These are phyloP conservation scores for Conops quadrifasciatus DNA, from an alignment of 2,888 invertebrate species.

Conservation along the genomic window DNA sequence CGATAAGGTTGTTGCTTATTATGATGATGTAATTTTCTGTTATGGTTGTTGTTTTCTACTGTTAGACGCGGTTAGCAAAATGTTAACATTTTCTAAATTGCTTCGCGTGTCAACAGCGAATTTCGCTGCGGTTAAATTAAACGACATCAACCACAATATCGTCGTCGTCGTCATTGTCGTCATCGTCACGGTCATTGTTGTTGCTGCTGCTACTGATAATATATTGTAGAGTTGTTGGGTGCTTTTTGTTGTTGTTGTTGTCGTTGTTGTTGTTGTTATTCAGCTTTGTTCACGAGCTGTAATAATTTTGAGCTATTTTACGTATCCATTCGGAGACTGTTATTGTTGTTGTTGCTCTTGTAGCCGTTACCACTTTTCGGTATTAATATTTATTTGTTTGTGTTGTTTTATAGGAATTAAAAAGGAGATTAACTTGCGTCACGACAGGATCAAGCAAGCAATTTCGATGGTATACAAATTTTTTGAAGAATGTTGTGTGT, in stretches of 20 bases:
- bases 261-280: too few relatives aligned
- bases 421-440: slow-evolving; percentile 33
- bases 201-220: slow-evolving; percentile 5
- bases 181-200: neutral
- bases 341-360: slow-evolving; percentile 3
- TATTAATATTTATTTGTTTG: slow-evolving; percentile 14
- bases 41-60: slow-evolving; percentile 35
- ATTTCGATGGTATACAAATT: slow-evolving; percentile 10
- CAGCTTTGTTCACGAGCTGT: too few relatives aligned
- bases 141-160: slow-evolving; percentile 17
- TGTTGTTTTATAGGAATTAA: slow-evolving; percentile 9
- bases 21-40: slow-evolving; percentile 14
- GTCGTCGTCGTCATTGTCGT: slow-evolving; percentile 6
- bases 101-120: slow-evolving; percentile 62
- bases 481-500: neutral
- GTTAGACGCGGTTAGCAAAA: slow-evolving; percentile 51
- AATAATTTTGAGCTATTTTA: too few relatives aligned
- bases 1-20: neutral
- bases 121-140: slow-evolving; percentile 46
- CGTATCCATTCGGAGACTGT: too few relatives aligned
- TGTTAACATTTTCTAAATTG: slow-evolving; percentile 61
- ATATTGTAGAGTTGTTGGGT: neutral
- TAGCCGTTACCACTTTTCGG: neutral
- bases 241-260: slow-evolving; percentile 18
- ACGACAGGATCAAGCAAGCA: slow-evolving; percentile 25